phyloP scores from a whole-genome alignment of 2,113 vertebrate genomes.

The Bos indicus region DNA sequence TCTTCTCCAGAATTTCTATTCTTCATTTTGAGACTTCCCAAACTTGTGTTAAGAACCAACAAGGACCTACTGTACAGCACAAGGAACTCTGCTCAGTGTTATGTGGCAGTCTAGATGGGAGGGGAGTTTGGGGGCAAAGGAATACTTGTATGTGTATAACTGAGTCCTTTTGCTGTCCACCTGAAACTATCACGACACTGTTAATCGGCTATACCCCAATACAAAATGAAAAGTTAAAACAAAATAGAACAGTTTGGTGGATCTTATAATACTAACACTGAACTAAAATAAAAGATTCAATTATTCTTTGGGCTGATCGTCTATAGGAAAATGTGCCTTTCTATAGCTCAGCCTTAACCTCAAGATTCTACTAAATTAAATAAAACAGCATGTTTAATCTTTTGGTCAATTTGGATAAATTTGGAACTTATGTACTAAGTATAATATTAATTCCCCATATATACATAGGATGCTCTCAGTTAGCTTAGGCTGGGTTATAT shows the following conservation, averaged over 20 bases:
- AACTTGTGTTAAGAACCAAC: background rate
- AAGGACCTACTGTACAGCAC: background rate
- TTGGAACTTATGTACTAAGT: background rate
- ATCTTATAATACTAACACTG: background rate
- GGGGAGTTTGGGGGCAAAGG: background rate
- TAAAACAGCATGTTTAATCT: background rate
- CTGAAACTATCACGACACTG: background rate
- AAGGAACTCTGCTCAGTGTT: background rate
- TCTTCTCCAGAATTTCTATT: constrained; percentile 9
- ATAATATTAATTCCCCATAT: background rate
- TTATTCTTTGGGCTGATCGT: background rate
- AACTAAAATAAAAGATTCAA: background rate
- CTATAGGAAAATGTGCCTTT: background rate
- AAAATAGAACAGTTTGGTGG: background rate
- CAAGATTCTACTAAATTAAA: background rate
- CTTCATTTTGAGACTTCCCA: background rate
- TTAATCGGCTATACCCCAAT: background rate
- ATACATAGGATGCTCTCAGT: background rate
- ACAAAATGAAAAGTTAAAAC: background rate
- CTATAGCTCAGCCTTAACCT: background rate
- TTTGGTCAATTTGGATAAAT: background rate
- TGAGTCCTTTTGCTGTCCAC: background rate
- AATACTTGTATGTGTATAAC: background rate
- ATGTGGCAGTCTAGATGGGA: background rate
- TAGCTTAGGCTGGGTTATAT: background rate